Evolutionary conservation across 1,140 invertebrate genomes (phyloP), one percentile per base, ranked within the genome.

Genomic region (Pseudomyrmex cubaensis): DNA sequence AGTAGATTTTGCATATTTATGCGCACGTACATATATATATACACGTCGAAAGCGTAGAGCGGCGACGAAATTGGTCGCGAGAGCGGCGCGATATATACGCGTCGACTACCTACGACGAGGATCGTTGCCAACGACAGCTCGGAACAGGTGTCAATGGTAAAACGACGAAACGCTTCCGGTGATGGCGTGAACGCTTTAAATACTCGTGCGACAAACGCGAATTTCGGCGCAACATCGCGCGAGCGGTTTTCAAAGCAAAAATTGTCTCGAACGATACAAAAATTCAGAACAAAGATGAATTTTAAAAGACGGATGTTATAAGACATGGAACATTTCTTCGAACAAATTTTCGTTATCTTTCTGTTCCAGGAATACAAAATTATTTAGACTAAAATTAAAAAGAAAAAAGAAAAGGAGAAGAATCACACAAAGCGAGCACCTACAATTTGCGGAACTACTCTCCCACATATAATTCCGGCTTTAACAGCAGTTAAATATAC

Each of bases 401-500:
- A 48, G 59, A 70, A n/a, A n/a, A 46, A 22, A 72, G 7, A 70
- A 48, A 78, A 13, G 48, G 9, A 50, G 50, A 80, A 84, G 56
- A 74, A 48, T 66, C 7, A 72, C 56, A 10, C 13, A 2, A n/a
- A 48, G n/a, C 13, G 63, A 85, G 66, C 63, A 87, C 80, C 87
- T 86, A 80, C 61, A 74, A 52, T 85, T 77, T 76, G 35, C 74
- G 9, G 54, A 83, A 63, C 59, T 44, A 82, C 72, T 85, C 78
- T 78, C 59, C 57, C 73, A 83, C 48, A 50, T 35, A 35, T 82
- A 84, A 86, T 77, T 74, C 64, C 63, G 52, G 50, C 78, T 84
- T 89, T 89, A 88, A 90, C 84, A 86, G 25, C 67, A 90, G 86
- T 90, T 91, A 91, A 90, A 91, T 90, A 90, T 91, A 90, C 69